phyloP scores from a whole-genome alignment of 1,140 invertebrate species.

The Theocolax elegans region DNA sequence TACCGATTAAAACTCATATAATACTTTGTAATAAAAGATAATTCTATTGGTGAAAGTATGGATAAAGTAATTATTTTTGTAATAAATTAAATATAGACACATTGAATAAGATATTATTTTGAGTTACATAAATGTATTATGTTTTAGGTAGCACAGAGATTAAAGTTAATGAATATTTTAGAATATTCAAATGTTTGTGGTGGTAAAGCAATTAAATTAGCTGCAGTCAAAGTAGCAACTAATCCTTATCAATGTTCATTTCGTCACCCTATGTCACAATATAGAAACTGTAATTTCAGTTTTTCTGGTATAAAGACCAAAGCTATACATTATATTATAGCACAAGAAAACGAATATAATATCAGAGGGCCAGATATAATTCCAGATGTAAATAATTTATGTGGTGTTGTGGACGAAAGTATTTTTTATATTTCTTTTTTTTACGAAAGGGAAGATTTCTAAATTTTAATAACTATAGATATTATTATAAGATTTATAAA shows the following conservation, averaged over 20 bases:
- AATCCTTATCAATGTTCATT: constrained; percentile 78
- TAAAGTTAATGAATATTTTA: constrained; percentile 85
- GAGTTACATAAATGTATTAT: constrained; percentile 16
- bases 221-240: constrained; percentile 76
- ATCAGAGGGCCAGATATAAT: constrained; percentile 76
- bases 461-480: too few species aligned
- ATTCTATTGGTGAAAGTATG: constrained; percentile 90
- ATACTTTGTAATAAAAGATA: constrained; percentile 83
- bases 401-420: too few species aligned
- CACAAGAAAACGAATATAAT: constrained; percentile 73
- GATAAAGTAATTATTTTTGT: constrained; percentile 82
- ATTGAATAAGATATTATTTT: too few species aligned
- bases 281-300: too few species aligned
- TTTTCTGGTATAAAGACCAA: constrained; percentile 80
- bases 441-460: too few species aligned
- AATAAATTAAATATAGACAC: too few species aligned
- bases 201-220: constrained; percentile 85
- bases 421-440: too few species aligned
- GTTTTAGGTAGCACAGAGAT: constrained; percentile 78
- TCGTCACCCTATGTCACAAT: constrained; percentile 69
- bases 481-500: too few species aligned
- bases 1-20: too few species aligned
- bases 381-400: constrained; percentile 84
- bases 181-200: constrained; percentile 81
- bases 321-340: constrained; percentile 67